Base-by-base conservation (phyloP, 37 sponge, comb jelly and placozoan genomes). In the Beroe ovata region DNA sequence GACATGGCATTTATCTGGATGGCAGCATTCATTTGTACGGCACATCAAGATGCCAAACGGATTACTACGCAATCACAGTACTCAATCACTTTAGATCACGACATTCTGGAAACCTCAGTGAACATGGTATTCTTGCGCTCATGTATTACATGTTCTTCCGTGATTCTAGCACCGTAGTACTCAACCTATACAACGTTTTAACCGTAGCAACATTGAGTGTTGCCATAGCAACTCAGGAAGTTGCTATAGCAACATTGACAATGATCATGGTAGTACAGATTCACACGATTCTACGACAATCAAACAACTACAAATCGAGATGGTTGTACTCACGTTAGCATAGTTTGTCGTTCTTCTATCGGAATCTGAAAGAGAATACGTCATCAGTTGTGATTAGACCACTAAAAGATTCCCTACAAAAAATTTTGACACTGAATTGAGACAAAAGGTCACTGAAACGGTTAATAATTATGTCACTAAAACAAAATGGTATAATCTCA, bases 271-370 rank as follows among this genome's bases (percentile, higher is more conserved):
- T 77, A 23, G 84, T 54, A 77, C 41, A 77, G 84, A 42, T 77
- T 54, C 54, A 42, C 2, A 40, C 26, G 6, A 42, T 8, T 23
- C 33, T 77, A 1, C 41, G 54, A 11, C 54, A 23, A 77, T 77
- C 84, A n/a, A n/a, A n/a, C n/a, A n/a, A n/a, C n/a, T n/a, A n/a
- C n/a, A n/a, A n/a, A n/a, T n/a, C n/a, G n/a, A n/a, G n/a, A n/a
- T n/a, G n/a, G n/a, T n/a, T n/a, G n/a, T n/a, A 47, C 84, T 77
- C 28, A 77, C 84, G 47, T 77, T 77, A 23, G 84, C 84, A 77
- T 77, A 77, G 84, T 77, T 77, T 54, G 84, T 77, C 2, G 33
- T 6, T n/a, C 84, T 8, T 23, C 33, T 77, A 1, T 77, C 84
- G 2, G 84, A 23, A 77, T 77, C 84, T 77, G 84, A 77, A 42